Conservation (phyloP, 2,113 vertebrate species). For the Eubucco bourcierii region DNA sequence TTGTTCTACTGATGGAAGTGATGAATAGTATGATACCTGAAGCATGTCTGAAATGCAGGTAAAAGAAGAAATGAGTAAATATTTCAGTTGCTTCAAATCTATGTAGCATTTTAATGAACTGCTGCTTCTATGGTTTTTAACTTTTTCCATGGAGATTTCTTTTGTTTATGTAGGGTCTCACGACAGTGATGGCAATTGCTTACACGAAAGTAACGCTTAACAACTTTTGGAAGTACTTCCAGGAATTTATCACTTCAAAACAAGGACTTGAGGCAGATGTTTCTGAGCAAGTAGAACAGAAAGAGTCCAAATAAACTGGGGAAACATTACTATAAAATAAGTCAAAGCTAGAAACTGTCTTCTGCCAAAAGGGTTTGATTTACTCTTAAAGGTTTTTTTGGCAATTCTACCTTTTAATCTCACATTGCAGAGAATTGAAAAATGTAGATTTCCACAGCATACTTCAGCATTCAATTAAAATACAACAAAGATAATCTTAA, state of each 20-base stretch:
- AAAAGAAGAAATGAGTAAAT: constrained; percentile 18
- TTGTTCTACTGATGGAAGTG: not conserved
- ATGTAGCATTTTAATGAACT: not conserved
- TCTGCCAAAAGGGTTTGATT: not conserved
- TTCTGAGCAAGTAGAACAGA: not conserved
- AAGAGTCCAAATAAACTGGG: not conserved
- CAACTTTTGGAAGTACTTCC: not conserved
- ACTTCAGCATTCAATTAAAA: not conserved
- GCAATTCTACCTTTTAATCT: not conserved
- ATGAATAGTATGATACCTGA: not conserved
- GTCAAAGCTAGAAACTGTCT: not conserved
- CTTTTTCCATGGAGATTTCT: not conserved
- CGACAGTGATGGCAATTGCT: not conserved
- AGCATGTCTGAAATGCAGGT: not conserved
- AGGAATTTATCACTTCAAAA: not conserved
- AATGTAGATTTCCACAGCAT: not conserved
- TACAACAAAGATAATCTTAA: not conserved
- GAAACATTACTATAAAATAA: not conserved
- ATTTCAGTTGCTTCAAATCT: not conserved
- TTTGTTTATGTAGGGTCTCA: not conserved
- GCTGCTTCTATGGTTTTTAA: not conserved
- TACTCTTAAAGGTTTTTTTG: not conserved
- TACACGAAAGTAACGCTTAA: not conserved
- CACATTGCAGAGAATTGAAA: not conserved
- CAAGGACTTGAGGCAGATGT: not conserved